These are phyloP conservation scores for Puffinus mauretanicus DNA, from an alignment of 2,113 vertebrate species.

Conservation along the genomic window DNA sequence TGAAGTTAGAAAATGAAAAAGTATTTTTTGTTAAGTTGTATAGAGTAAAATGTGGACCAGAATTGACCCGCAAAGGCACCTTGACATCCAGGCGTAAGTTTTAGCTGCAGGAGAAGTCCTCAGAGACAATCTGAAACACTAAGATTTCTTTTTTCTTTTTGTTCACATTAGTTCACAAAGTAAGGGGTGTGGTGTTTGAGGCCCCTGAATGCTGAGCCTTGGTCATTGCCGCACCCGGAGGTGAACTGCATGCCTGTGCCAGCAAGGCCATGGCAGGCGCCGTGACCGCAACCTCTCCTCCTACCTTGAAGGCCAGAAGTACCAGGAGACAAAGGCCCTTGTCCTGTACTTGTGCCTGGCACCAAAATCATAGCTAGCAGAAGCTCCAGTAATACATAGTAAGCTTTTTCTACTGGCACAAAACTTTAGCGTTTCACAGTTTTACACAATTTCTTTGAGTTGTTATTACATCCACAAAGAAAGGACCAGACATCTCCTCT, in stretches of 20 bases:
- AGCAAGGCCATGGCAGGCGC: neutral
- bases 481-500: neutral
- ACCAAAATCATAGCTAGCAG: neutral
- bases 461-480: neutral
- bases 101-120: neutral
- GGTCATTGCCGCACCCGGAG: too few species aligned
- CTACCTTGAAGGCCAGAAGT: neutral
- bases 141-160: neutral
- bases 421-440: neutral
- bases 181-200: neutral
- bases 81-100: neutral
- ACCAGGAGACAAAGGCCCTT: neutral
- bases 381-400: neutral
- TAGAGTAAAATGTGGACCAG: neutral
- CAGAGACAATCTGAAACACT: neutral
- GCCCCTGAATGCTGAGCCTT: neutral
- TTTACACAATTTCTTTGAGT: neutral
- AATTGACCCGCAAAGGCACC: neutral
- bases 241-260: fast-evolving
- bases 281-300: fast-evolving
- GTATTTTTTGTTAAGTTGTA: neutral
- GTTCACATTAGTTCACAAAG: neutral
- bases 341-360: neutral
- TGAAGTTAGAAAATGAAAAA: neutral
- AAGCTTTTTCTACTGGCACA: neutral